Base-by-base conservation (phyloP, 2,113 vertebrate species). In the Heloderma charlesbogerti region DNA sequence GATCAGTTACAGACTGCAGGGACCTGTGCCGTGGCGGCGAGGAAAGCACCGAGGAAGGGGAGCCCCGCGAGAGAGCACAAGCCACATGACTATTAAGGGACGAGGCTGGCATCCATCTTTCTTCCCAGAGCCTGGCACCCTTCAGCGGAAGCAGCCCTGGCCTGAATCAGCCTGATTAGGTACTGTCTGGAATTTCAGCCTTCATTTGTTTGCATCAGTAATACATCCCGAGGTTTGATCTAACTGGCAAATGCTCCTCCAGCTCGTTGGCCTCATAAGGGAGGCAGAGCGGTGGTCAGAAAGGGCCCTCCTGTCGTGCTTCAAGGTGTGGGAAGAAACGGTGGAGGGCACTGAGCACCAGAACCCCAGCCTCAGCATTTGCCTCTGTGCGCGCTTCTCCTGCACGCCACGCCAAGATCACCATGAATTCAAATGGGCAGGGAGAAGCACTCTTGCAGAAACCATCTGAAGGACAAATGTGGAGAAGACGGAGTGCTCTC, bases 171-270 rank as follows among this genome's bases (percentile, higher is more conserved):
- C 96, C 97, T 97, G 97, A 97, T 98, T 97, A 97, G 97, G 94
- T 97, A 97, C 97, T 97, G 96, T 97, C 98, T 97, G 92, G 95
- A 96, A 98, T 96, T 96, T 95, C 94, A 97, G 89, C 96, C 96
- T 97, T 98, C 96, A 95, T 98, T 97, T 98, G 97, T 97, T 97
- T 97, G 97, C 97, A 97, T 98, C 97, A 97, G 97, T 97, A 97
- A 97, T 97, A 97, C 96, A 97, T 96, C 98, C 98, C 96, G 96
- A 97, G 95, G 97, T 96, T 97, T 98, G 97, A 98, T 98, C 97
- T 98, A 97, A 97, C 98, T 98, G 98, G 98, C 98, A 98, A 98
- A 98, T 97, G 97, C 94, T 92, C 94, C 93, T 97, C 98, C 96
- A 96, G 54, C 95, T 98, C 97, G 98, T 96, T 96, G 95, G 96